Base-by-base conservation (phyloP, 1,140 invertebrate species). In the Danaus melanippus region DNA sequence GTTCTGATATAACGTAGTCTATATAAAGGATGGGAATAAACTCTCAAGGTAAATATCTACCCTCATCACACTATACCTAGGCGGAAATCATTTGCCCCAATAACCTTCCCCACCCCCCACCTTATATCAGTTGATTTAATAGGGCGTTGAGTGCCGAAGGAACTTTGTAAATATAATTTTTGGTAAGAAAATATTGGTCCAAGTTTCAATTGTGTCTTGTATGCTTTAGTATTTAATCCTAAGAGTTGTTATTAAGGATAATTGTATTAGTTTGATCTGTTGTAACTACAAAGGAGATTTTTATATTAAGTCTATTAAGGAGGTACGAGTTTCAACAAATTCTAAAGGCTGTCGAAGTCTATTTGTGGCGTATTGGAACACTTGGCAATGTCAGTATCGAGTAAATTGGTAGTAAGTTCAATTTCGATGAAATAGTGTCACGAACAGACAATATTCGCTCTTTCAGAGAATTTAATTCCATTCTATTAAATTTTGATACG, bases 151-250 rank as follows among this genome's bases (percentile, higher is more conserved):
- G 53, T 55, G 50, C 48, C 51, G 49, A 41, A 47, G 44, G 43
- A 53, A 60, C 58, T 60, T 44, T 46, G 69, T 65, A 69, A 77
- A 73, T 75, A 77, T 71, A 69, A 72, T 70, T 71, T 69, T 74
- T 70, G 56, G 58, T 66, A 62, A 53, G 68, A 70, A 77, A 78
- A 78, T 75, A 75, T 75, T 74, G 44, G 55, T 50, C 52, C 40
- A 10, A 41, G 17, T 15, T 17, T 21, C 48, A 50, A 41, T 50
- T 50, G 48, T 41, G n/a, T 40, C 15, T 50, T 21, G 21, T 40
- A 32, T 32, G 21, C 21, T 32, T 32, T 32, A 2, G 21, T 32
- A 32, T 32, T 32, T 32, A 32, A 32, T 32, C 21, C 0, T 32
- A 32, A 32, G 21, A 1, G 21, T 5, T n/a, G 6, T 32, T 32